Percentiles rank a stretch among this genome's conserved stretches.
phyloP scores from a whole-genome alignment of 2,797 vertebrate species.

The Potorous gilbertii region DNA sequence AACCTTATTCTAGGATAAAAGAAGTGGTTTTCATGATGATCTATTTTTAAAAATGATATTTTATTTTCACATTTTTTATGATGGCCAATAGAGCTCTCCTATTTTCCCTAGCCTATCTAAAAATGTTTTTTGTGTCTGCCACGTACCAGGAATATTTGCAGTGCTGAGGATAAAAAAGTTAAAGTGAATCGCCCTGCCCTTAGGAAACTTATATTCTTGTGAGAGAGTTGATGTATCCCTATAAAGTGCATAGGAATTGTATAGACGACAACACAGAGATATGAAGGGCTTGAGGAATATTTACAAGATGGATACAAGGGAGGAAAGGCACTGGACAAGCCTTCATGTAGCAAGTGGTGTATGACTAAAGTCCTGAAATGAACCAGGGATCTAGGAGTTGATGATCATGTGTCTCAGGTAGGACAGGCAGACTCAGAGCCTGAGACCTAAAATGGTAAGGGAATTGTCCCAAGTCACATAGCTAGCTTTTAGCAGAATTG shows the following conservation, averaged over 20 bases:
- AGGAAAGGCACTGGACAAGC: not conserved
- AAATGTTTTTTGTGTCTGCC: not conserved
- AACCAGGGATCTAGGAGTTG: not conserved
- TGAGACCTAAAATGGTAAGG: slow-evolving; percentile 7
- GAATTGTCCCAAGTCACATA: slow-evolving; percentile 28
- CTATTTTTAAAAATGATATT: not conserved
- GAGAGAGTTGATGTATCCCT: not conserved
- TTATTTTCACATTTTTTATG: not conserved
- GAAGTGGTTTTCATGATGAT: slow-evolving; percentile 21
- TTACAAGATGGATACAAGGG: not conserved
- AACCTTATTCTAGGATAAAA: slow-evolving; percentile 3
- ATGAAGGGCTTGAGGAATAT: not conserved
- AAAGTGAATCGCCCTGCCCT: not conserved
- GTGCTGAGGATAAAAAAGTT: not conserved
- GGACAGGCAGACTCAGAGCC: not conserved
- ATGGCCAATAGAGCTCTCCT: not conserved
- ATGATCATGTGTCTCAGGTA: not conserved
- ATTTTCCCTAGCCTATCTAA: not conserved
- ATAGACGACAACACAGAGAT: not conserved
- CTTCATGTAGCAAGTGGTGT: no score
- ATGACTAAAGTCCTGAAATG: not conserved
- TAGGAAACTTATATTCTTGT: not conserved
- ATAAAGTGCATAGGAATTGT: not conserved
- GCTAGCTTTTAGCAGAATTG: not conserved
- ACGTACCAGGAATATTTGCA: not conserved